Evolutionary conservation across 37 sponge, comb jelly and placozoan genomes (phyloP), one percentile per base, ranked within the genome.

Genomic region (Ianthella basta): DNA sequence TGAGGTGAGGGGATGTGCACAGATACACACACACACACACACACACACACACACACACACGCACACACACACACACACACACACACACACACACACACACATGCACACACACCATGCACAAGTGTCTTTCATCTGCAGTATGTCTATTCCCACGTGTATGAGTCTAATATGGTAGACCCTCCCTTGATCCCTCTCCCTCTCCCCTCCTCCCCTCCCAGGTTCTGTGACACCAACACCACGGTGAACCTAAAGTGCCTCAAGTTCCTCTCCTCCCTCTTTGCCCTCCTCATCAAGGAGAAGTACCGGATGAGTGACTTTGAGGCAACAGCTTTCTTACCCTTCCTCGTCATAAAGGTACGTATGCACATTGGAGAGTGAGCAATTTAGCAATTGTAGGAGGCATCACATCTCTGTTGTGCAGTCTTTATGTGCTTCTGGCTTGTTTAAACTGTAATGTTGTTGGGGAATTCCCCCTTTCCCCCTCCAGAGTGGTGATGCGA

Each of bases 181-280:
- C n/a, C n/a, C n/a, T n/a, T n/a, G n/a, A n/a, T n/a, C n/a, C n/a
- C n/a, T n/a, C n/a, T n/a, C n/a, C n/a, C n/a, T 10, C 66, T 64
- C 8, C 66, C n/a, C n/a, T n/a, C n/a, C n/a, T n/a, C n/a, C n/a
- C n/a, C n/a, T n/a, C n/a, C n/a, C n/a, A 64, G 66, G 27, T 72
- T 72, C 40, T 72, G 37, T 87, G 93, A 95, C 72, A 95, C 91
- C 59, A 96, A 96, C 80, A 91, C 95, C 23, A 91, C 89, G 13
- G 92, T 96, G 63, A 89, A 89, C 56, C 30, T 94, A 33, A 89
- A 91, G 87, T 91, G 92, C 56, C 88, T 96, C 23, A 94, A 96
- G 80, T 89, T 91, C 32, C 70, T 96, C 15, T 41, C 56, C 23
- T 74, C 68, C 24, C 82, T 87, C 15, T 94, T 96, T 81, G 77